Evolutionary conservation across 1,140 invertebrate genomes (phyloP), one percentile per base, ranked within the genome.

Genomic region (Pogonognathellus flavescens): DNA sequence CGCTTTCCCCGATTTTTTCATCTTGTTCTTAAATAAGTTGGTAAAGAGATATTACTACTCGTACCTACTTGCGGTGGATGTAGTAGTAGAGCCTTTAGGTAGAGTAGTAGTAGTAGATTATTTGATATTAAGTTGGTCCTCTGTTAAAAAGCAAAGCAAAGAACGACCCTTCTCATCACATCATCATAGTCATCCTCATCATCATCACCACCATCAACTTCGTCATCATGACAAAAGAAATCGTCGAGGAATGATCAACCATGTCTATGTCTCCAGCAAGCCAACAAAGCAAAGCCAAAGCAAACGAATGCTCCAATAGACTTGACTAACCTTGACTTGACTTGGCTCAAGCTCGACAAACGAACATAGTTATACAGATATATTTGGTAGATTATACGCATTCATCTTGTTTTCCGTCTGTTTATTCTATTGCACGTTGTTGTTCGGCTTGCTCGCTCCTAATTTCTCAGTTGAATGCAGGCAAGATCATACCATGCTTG

Each of bases 151-250:
- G 82, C 49, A 83, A 83, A 31, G 60, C 49, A 70, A 84, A 76
- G 50, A 66, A 55, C 62, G 84, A 81, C 84, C 84, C 84, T 85
- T 85, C 84, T 85, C 84, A 85, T 85, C 84, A 84, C 55, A 85
- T 76, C 70, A 76, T 76, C 70, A 76, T 85, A 80, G 80, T 85
- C 84, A 85, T 85, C 83, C 57, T 85, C 72, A 59, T 81, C 80
- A 81, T 81, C 72, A 55, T 85, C 84, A 31, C 55, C 84, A 53
- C 80, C 84, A 85, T 85, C 85, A 80, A 86, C 85, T 76, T 86
- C 52, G 85, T 86, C 82, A 86, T 76, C 60, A 86, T 86, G 85
- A 86, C 85, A 86, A 83, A 85, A 85, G 84, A 66, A 85, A 84
- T 55, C 18, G 53, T 80, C 18, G 41, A 83, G 82, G 31, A 85